Conservation (phyloP, 2,113 vertebrate species). For the Acrocephalus kingi region DNA sequence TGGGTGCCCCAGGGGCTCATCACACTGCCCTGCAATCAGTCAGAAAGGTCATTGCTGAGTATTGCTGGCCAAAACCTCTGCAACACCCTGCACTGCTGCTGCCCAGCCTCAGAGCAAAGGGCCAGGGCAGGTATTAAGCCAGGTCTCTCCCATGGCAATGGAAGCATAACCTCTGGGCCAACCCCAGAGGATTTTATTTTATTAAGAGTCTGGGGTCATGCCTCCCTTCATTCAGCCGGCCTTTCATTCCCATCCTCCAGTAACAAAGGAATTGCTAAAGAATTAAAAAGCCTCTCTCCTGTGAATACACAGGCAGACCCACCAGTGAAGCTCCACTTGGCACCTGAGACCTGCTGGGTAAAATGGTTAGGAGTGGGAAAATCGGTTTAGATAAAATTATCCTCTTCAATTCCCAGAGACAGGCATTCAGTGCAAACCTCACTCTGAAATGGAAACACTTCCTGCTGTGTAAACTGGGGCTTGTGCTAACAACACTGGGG, state of each 20-base stretch:
- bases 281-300: conserved; percentile 10
- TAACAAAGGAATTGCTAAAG: conserved; percentile 40
- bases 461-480: not conserved
- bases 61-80: not conserved
- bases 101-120: not conserved
- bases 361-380: not conserved
- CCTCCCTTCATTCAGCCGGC: conserved; percentile 8
- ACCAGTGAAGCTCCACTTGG: not conserved
- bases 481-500: not conserved
- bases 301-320: not conserved
- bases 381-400: not conserved
- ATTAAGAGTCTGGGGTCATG: conserved; percentile 20
- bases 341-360: not conserved
- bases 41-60: not conserved
- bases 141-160: not conserved
- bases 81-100: not conserved
- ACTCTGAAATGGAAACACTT: not conserved
- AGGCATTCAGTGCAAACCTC: not conserved
- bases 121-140: conserved; percentile 21
- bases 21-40: not conserved
- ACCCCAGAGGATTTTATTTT: conserved; percentile 14
- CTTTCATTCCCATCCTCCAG: not conserved
- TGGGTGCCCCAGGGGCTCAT: not conserved
- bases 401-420: not conserved
- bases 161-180: not conserved